Conservation (phyloP, 2,888 invertebrate genomes). For the Yponomeuta cagnagella region DNA sequence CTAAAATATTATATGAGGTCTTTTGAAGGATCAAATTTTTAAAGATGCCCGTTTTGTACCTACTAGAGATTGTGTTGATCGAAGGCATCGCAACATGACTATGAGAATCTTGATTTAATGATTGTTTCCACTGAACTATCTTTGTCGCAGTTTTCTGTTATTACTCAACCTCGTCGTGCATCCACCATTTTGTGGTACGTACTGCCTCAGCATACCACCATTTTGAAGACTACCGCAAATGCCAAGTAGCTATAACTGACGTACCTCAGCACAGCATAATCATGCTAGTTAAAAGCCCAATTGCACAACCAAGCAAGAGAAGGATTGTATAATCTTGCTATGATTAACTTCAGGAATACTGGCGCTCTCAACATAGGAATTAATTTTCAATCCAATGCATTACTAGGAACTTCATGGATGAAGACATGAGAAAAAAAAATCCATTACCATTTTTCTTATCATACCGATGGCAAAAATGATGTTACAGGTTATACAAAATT, state of each 20-base stretch:
- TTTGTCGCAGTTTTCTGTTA: neutral
- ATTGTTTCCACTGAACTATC: too few relatives aligned
- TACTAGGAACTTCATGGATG: neutral
- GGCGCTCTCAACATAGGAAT: neutral
- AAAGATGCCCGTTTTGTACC: too few relatives aligned
- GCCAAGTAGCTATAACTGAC: too few relatives aligned
- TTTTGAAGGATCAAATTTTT: too few relatives aligned
- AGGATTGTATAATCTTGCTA: neutral
- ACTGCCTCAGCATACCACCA: slow-evolving; percentile 39
- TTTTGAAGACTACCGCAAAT: slow-evolving; percentile 30
- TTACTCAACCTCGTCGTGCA: neutral
- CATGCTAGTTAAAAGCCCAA: too few relatives aligned
- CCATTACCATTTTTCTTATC: too few relatives aligned
- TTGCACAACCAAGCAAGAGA: neutral
- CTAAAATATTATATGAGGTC: too few relatives aligned
- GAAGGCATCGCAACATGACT: neutral
- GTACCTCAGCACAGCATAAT: too few relatives aligned
- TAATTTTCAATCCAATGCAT: slow-evolving; percentile 3
- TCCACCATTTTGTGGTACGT: slow-evolving; percentile 56
- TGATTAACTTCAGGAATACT: neutral
- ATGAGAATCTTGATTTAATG: neutral
- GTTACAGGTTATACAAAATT: too few relatives aligned
- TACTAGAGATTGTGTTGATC: too few relatives aligned
- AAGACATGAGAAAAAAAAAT: neutral
- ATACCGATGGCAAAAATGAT: too few relatives aligned